phyloP scores from a whole-genome alignment of 1,140 invertebrate species.

The Neodiprion fabricii region DNA sequence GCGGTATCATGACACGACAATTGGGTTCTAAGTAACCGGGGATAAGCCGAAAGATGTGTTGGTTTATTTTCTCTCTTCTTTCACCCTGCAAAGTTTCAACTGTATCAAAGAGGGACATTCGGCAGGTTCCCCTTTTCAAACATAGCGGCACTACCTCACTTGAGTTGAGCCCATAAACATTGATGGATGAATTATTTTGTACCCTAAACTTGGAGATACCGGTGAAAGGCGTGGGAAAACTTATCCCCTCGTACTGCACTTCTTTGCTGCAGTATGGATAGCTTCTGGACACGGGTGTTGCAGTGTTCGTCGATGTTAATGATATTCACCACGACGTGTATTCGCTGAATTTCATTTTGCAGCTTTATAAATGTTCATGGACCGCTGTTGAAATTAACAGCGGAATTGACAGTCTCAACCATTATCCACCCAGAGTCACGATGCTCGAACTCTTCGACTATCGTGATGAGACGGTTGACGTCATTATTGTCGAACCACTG shows the following conservation, averaged over 20 bases:
- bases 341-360: constrained; percentile 39
- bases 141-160: too few relatives aligned
- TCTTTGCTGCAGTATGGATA: constrained; percentile 39
- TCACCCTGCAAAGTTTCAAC: too few relatives aligned
- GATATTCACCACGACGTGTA: neutral
- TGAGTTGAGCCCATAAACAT: too few relatives aligned
- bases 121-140: too few relatives aligned
- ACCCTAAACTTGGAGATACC: neutral
- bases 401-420: neutral
- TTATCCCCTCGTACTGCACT: constrained; percentile 47
- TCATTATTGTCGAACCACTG: constrained; percentile 28
- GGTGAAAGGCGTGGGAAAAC: constrained; percentile 41
- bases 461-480: constrained; percentile 17
- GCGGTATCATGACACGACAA: too few relatives aligned
- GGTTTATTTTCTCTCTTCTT: too few relatives aligned
- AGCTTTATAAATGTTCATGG: constrained; percentile 40
- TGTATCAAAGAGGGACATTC: too few relatives aligned
- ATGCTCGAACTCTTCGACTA: constrained; percentile 28
- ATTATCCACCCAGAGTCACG: constrained; percentile 17
- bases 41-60: too few relatives aligned
- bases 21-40: neutral
- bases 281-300: constrained; percentile 30
- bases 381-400: neutral
- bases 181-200: too few relatives aligned
- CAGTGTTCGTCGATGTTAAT: too few relatives aligned